Percentiles rank a stretch among this genome's conserved stretches.
These are phyloP conservation scores for Hippoglossus stenolepis DNA, from an alignment of 2,113 vertebrate species.

Conservation along the genomic window DNA sequence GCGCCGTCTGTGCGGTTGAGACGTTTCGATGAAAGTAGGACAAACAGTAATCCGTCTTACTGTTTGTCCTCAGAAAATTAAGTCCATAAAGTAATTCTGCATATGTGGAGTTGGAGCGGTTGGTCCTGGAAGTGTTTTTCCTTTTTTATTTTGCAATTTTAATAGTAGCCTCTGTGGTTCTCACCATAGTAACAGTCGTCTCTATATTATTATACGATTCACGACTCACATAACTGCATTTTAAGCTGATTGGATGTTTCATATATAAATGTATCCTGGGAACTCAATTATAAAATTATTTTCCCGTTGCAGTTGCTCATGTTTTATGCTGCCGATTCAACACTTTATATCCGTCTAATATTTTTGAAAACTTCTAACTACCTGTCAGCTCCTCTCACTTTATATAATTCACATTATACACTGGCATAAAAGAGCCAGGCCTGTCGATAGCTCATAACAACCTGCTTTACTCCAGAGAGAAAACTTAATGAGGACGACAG, in stretches of 20 bases:
- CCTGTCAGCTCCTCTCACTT: background rate
- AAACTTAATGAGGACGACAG: background rate
- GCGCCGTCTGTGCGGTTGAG: constrained; percentile 16
- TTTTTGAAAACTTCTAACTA: background rate
- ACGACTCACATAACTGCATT: background rate
- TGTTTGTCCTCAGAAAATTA: constrained; percentile 2
- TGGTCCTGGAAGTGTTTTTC: background rate
- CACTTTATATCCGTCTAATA: too few relatives aligned
- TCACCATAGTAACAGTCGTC: too few relatives aligned
- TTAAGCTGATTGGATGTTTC: constrained; percentile 3
- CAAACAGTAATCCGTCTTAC: background rate
- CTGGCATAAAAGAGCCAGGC: too few relatives aligned
- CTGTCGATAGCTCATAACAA: background rate
- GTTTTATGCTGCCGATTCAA: background rate
- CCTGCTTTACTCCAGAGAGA: background rate
- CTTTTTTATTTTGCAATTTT: background rate
- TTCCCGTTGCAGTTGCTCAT: background rate
- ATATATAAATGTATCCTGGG: background rate
- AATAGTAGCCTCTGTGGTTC: background rate
- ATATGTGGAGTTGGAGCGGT: background rate
- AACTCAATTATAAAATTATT: background rate
- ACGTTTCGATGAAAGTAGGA: constrained; percentile 22
- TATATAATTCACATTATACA: background rate
- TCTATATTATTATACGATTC: too few relatives aligned
- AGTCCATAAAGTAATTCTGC: constrained; percentile 3